Evolutionary conservation across 30 jellyfish, hydroid and myxozoan species (phyloP).

Genomic region (Cassiopea xamachana): DNA sequence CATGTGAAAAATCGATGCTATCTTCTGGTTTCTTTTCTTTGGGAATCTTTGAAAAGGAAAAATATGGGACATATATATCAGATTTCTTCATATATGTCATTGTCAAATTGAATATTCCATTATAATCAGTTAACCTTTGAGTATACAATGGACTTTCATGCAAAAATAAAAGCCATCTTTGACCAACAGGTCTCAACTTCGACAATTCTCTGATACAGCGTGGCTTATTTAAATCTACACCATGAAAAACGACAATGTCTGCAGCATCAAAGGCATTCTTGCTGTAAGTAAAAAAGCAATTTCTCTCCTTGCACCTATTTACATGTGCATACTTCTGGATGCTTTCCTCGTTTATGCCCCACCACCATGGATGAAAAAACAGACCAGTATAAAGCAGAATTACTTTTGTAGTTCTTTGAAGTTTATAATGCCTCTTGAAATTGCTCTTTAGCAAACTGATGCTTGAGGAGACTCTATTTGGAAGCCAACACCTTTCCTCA

Average conservation of each 20-base stretch:
- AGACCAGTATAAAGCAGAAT: conserved; percentile 84
- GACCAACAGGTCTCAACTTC: conserved; percentile 60
- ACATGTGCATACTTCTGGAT: conserved; percentile 71
- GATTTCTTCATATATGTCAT: conserved; percentile 92
- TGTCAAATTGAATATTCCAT: conserved; percentile 94
- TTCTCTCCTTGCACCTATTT: conserved; percentile 65
- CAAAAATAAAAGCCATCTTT: conserved; percentile 92
- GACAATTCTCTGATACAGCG: conserved; percentile 52
- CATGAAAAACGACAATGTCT: conserved; percentile 94
- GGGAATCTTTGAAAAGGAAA: conserved; percentile 35
- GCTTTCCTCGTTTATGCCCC: conserved; percentile 48
- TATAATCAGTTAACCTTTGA: conserved; percentile 44
- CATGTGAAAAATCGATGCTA: conserved; percentile 69
- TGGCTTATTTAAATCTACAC: conserved; percentile 89
- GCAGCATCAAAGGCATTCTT: conserved; percentile 67
- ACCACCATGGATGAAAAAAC: conserved; percentile 86
- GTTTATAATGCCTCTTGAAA: conserved; percentile 4
- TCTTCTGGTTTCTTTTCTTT: conserved; percentile 14
- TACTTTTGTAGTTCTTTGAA: conserved; percentile 39
- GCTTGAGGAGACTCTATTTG: not conserved
- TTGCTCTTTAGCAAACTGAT: not conserved
- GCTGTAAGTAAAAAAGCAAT: conserved; percentile 84
- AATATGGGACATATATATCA: conserved; percentile 88
- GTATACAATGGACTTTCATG: conserved; percentile 94
- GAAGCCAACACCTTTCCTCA: conserved; percentile 30